Evolutionary conservation across 2,888 invertebrate species (phyloP), one percentile per base, ranked within the genome.

Genomic region (Cistogaster globosa): DNA sequence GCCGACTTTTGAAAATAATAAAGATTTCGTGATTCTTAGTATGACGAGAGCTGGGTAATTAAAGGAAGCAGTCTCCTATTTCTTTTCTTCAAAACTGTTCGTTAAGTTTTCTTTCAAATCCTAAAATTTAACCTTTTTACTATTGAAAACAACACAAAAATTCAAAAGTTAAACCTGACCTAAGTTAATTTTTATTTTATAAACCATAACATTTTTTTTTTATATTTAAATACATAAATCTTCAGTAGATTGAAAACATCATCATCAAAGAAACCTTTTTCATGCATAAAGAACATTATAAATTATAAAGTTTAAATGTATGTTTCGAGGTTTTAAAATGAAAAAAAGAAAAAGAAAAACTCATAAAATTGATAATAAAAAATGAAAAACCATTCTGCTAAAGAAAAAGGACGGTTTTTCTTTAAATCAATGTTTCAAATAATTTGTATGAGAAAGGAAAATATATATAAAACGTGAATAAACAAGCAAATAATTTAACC

Each of bases 351-450:
- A 32, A 32, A 32, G 5, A 32, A 32, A 32, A 63, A n/a, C 57
- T 76, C 62, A 71, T 82, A 77, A 80, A 76, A 71, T 55, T 76
- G 36, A 60, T 20, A 68, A 74, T 63, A 71, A 74, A 68, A 84
- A 69, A 20, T 4, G 32, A 18, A 60, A 67, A 38, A 22, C 18
- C 22, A 14, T 18, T 22, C 9, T 9, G 38, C 20, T 65, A 58
- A 78, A 55, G 63, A 18, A 71, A 71, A 81, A 48, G 45, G 36
- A 68, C 11, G 11, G 22, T 11, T 42, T 55, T 83, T 60, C 81
- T 60, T 83, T 12, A 68, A 71, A 75, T 62, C 60, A 62, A 62
- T 48, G 26, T 22, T 68, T 42, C 26, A 62, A 62, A 78, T 62
- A 62, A 69, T 71, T 63, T 48, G 14, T 51, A 12, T 18, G 14